Evolutionary conservation across 2,113 vertebrate species (phyloP).

Genomic region (Thunnus maccoyii): DNA sequence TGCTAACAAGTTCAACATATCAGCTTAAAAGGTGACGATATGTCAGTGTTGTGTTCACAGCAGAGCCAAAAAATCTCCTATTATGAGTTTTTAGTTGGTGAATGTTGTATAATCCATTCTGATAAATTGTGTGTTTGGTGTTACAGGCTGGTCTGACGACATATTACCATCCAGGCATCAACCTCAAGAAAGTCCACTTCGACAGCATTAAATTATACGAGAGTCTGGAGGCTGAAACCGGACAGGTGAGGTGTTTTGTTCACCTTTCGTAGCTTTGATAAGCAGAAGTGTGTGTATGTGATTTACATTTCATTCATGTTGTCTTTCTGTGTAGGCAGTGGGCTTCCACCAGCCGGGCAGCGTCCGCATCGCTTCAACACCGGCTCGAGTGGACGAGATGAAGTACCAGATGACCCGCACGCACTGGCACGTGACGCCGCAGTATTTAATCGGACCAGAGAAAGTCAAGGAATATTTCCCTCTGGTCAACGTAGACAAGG

Average conservation of each 20-base stretch:
- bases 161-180: slow-evolving; percentile 98
- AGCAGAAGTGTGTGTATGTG: background rate
- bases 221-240: slow-evolving; percentile 94
- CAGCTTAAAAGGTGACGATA: too few species aligned
- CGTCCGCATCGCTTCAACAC: slow-evolving; percentile 92
- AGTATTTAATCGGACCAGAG: slow-evolving; percentile 92
- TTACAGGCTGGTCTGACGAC: slow-evolving; percentile 95
- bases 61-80: background rate
- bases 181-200: slow-evolving; percentile 96
- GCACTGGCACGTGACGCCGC: slow-evolving; percentile 91
- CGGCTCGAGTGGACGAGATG: slow-evolving; percentile 94
- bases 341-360: slow-evolving; percentile 97
- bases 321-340: slow-evolving; percentile 84
- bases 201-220: slow-evolving; percentile 97
- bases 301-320: background rate
- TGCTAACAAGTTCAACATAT: too few species aligned
- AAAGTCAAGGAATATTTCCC: slow-evolving; percentile 93
- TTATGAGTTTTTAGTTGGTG: background rate
- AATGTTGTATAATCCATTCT: background rate
- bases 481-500: slow-evolving; percentile 93
- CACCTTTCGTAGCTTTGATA: background rate
- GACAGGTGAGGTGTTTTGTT: slow-evolving; percentile 88
- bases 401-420: slow-evolving; percentile 95
- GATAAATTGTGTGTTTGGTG: slow-evolving; percentile 21
- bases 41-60: too few species aligned